These are phyloP conservation scores for Anolis apletophallus DNA, from an alignment of 2,797 vertebrate species.

Conservation along the genomic window DNA sequence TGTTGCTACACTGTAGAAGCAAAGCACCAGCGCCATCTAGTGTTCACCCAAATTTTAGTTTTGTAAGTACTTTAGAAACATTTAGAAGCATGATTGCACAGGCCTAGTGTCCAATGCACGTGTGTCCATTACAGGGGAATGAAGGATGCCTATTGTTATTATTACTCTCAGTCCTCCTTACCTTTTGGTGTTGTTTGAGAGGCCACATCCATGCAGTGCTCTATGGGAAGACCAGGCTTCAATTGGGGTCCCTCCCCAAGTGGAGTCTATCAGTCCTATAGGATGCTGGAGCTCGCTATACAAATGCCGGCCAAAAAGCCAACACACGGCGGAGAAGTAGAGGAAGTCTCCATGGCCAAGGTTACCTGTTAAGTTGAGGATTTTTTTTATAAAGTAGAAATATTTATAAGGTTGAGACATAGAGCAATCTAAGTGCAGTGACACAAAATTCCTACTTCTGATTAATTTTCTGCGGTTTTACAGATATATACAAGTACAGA, in stretches of 20 bases:
- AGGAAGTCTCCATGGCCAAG: slow-evolving; percentile 79
- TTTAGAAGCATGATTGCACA: too few relatives aligned
- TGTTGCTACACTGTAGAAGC: too few relatives aligned
- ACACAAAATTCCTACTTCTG: background rate
- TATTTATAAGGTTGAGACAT: background rate
- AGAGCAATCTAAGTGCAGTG: background rate
- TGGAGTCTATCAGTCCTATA: slow-evolving; percentile 88
- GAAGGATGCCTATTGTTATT: too few relatives aligned
- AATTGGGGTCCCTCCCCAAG: slow-evolving; percentile 88
- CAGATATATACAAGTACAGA: too few relatives aligned
- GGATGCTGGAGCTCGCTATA: slow-evolving; percentile 83
- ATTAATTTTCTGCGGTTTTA: background rate
- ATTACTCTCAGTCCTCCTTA: slow-evolving; percentile 46
- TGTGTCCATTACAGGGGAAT: too few relatives aligned
- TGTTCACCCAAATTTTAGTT: too few relatives aligned
- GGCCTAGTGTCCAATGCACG: too few relatives aligned
- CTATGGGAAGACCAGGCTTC: slow-evolving; percentile 91
- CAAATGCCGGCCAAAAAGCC: slow-evolving; percentile 90
- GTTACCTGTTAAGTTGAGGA: slow-evolving; percentile 72
- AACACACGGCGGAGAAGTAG: slow-evolving; percentile 91
- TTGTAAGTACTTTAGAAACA: too few relatives aligned
- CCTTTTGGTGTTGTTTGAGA: slow-evolving; percentile 45
- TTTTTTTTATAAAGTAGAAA: slow-evolving; percentile 8
- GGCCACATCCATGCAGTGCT: slow-evolving; percentile 81
- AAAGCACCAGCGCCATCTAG: too few relatives aligned